A percentile compares a stretch with the other conserved stretches of the same genome.
These are phyloP conservation scores for Oedothorax gibbosus DNA, from an alignment of 1,140 invertebrate genomes.

Conservation along the genomic window DNA sequence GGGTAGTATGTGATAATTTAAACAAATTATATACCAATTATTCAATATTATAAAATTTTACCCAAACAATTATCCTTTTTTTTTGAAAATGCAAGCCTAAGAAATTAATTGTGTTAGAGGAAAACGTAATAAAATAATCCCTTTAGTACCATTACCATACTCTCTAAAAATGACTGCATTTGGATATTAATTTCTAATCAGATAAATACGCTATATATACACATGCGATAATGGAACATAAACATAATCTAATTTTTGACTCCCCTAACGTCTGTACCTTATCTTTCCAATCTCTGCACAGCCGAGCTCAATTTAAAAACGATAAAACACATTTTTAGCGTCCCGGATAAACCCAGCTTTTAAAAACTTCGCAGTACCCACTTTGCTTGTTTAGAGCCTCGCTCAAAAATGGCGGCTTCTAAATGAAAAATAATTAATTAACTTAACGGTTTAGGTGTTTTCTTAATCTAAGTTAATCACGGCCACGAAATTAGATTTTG, in stretches of 20 bases:
- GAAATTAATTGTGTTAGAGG: too few species aligned
- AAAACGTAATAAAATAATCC: too few species aligned
- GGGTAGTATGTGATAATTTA: too few species aligned
- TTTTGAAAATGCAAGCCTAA: too few species aligned
- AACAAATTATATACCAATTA: too few species aligned
- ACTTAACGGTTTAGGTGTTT: slow-evolving; percentile 59
- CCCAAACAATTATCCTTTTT: too few species aligned
- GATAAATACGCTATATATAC: neutral
- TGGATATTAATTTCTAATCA: slow-evolving; percentile 37
- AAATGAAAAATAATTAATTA: slow-evolving; percentile 60
- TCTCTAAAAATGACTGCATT: neutral
- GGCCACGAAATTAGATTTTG: slow-evolving; percentile 57
- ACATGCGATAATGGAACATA: slow-evolving; percentile 1
- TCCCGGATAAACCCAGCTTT: too few species aligned
- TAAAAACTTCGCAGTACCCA: too few species aligned
- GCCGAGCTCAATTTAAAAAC: slow-evolving; percentile 48
- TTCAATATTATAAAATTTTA: too few species aligned
- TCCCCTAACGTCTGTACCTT: neutral
- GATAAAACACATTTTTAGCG: slow-evolving; percentile 20
- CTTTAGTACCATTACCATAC: too few species aligned
- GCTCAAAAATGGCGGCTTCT: neutral
- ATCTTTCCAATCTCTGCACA: slow-evolving; percentile 7
- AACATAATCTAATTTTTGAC: slow-evolving; percentile 25
- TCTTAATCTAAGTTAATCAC: slow-evolving; percentile 60
- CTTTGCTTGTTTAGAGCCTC: too few species aligned